Conservation (phyloP, 2,113 vertebrate genomes). For the Delphinapterus leucas region DNA sequence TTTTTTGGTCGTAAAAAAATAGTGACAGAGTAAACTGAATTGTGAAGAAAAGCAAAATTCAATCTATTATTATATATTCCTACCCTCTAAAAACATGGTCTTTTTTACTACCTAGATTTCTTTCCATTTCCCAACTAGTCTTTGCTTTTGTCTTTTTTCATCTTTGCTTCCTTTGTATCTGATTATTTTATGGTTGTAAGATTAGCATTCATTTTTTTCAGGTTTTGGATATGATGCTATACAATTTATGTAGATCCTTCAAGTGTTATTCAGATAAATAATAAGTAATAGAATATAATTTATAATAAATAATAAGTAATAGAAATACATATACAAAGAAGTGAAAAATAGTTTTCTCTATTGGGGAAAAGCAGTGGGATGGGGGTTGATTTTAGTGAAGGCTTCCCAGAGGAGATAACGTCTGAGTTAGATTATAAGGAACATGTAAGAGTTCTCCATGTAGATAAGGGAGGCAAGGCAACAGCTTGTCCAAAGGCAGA, state of each 20-base stretch:
- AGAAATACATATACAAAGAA: conserved; percentile 18
- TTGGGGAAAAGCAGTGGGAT: background rate
- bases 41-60: background rate
- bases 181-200: background rate
- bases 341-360: background rate
- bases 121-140: background rate
- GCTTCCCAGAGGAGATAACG: background rate
- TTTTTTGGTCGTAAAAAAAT: background rate
- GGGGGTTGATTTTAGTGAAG: background rate
- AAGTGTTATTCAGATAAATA: conserved; percentile 6
- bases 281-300: background rate
- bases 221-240: background rate
- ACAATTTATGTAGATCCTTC: background rate
- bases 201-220: background rate
- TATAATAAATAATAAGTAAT: background rate
- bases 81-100: background rate
- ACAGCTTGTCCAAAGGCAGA: background rate
- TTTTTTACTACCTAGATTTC: background rate
- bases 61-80: background rate
- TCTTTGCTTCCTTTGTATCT: background rate
- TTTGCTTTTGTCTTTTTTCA: background rate
- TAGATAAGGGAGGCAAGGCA: background rate
- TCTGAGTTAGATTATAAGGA: background rate
- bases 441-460: background rate
- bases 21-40: background rate